These are phyloP conservation scores for Leptinotarsa undecemlineata DNA, from an alignment of 1,140 invertebrate genomes.

Conservation along the genomic window DNA sequence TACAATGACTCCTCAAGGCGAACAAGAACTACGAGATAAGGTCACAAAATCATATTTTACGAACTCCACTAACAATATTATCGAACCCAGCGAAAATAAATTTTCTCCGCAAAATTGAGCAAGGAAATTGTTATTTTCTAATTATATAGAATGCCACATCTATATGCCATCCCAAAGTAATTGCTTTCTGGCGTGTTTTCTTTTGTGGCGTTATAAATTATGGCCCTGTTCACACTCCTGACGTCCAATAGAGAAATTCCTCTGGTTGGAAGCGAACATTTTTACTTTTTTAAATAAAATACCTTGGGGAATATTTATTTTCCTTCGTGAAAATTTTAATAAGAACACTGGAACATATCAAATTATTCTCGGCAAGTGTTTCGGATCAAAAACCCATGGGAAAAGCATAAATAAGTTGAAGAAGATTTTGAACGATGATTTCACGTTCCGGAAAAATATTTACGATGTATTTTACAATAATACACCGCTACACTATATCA, in stretches of 20 bases:
- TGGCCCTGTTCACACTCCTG: background rate
- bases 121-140: background rate
- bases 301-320: background rate
- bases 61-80: too few relatives aligned
- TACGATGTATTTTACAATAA: too few relatives aligned
- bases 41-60: too few relatives aligned
- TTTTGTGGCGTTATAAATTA: background rate
- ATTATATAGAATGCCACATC: background rate
- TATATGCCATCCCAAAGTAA: background rate
- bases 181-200: conserved; percentile 1
- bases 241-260: conserved; percentile 5
- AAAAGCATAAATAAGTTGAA: background rate
- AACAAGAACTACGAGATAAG: too few relatives aligned
- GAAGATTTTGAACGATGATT: too few relatives aligned
- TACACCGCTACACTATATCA: too few relatives aligned
- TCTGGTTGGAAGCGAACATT: background rate
- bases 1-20: too few relatives aligned
- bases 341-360: background rate
- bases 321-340: background rate
- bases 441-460: too few relatives aligned
- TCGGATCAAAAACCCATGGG: background rate
- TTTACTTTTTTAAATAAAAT: background rate
- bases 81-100: too few relatives aligned
- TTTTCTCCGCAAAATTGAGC: too few relatives aligned
- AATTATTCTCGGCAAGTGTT: background rate